Evolutionary conservation across 2,113 vertebrate species (phyloP).

Genomic region (Chaetops frenatus): DNA sequence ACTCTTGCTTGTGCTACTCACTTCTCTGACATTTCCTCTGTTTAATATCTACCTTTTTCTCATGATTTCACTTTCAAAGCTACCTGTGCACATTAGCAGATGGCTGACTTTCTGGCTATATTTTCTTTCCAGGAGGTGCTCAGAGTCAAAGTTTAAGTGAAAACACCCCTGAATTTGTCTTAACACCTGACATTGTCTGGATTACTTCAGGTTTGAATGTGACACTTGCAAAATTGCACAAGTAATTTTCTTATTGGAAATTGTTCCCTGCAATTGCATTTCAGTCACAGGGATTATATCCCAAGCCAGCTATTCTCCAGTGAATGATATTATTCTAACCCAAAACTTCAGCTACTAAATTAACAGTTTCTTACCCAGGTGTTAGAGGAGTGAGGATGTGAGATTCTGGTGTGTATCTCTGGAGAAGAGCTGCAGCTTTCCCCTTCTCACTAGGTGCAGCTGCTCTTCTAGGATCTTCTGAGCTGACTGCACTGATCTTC

Average conservation of each 20-base stretch:
- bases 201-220: not conserved
- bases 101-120: not conserved
- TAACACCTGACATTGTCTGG: not conserved
- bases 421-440: not conserved
- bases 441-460: not conserved
- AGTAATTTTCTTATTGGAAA: not conserved
- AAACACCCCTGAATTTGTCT: not conserved
- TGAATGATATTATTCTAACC: not conserved
- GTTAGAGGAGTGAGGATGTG: not conserved
- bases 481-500: not conserved
- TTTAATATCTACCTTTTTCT: not conserved
- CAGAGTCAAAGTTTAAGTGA: not conserved
- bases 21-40: not conserved
- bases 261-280: not conserved
- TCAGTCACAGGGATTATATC: not conserved
- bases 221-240: not conserved
- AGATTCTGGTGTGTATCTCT: not conserved
- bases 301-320: not conserved
- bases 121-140: not conserved
- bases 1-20: not conserved
- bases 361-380: not conserved
- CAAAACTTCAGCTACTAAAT: not conserved
- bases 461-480: not conserved
- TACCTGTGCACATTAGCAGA: not conserved
- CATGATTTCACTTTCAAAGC: slow-evolving; percentile 1